Conservation (phyloP, 2,797 vertebrate genomes). For the Epinephelus coioides region DNA sequence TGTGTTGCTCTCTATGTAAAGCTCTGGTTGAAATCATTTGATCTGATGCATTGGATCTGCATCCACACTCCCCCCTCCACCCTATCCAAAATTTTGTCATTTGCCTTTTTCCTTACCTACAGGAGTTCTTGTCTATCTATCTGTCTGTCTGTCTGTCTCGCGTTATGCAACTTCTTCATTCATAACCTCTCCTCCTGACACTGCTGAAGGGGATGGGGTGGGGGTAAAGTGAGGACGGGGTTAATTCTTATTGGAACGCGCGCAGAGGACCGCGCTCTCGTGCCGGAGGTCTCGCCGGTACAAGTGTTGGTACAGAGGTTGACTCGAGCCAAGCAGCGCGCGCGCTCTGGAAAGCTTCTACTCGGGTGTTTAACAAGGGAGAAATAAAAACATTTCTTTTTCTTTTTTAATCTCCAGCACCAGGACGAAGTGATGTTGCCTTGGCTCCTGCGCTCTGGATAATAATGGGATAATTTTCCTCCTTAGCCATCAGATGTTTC, state of each 20-base stretch:
- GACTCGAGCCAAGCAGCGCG: constrained; percentile 63
- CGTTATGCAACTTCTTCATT: constrained; percentile 10
- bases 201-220: constrained; percentile 4
- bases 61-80: neutral
- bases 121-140: neutral
- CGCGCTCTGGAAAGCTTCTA: constrained; percentile 49
- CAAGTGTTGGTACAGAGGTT: constrained; percentile 68
- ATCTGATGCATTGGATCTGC: neutral
- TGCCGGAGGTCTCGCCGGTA: constrained; percentile 66
- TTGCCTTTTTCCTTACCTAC: neutral
- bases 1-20: neutral
- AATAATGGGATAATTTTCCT: constrained; percentile 55
- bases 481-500: constrained; percentile 51
- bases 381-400: neutral
- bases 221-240: constrained; percentile 53
- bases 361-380: constrained; percentile 18
- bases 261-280: constrained; percentile 59
- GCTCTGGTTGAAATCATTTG: neutral
- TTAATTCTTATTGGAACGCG: constrained; percentile 65
- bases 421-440: constrained; percentile 10
- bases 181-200: neutral
- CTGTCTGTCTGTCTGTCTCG: neutral
- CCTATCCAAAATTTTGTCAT: neutral
- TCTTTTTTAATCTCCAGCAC: neutral
- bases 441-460: constrained; percentile 57